Evolutionary conservation across 2,113 vertebrate species (phyloP), one percentile per base, ranked within the genome.

Genomic region (Edolisoma coerulescens): DNA sequence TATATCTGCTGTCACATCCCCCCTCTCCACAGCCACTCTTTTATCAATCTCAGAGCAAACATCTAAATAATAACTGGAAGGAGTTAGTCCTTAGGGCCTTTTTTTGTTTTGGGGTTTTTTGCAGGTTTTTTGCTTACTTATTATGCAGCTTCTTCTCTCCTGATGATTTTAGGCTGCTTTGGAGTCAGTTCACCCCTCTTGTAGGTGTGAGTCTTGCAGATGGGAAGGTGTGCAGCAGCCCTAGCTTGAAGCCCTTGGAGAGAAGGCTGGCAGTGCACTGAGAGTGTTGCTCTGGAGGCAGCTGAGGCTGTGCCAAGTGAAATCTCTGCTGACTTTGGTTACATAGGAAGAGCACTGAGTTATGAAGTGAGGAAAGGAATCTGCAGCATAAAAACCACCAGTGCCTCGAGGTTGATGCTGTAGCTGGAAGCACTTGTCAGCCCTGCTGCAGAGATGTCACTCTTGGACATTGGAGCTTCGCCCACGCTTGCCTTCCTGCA

Each of bases 401-500:
- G 2, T 3, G 3, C 59, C 24, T 54, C 0, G 1, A 60, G 63
- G 60, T 8, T 63, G 70, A 20, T 61, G 28, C 22, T 74, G 35
- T 73, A 77, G 64, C 68, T 81, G 41, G 45, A 57, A 61, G 60
- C 8, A 1, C 32, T 75, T 61, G 54, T 42, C 61, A 71, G 28
- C 68, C 15, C 24, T 65, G 32, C 41, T 35, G 18, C 23, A 8
- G 5, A 42, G n/a, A 39, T 59, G 35, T 60, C 50, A 3, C 44
- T 71, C 21, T 44, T 69, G 54, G 45, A n/a, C 39, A 4, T 5
- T 0, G 1, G n/a, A 57, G 30, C 13, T 41, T 41, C 2, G 2
- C 65, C 45, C 33, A 15, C 1, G 0, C 18, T 76, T 0, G 0
- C n/a, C 63, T 56, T 53, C 13, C 63, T 68, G 49, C 7, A 3